Percentiles rank a stretch among this genome's conserved stretches.
These are phyloP conservation scores for Aquatica leii DNA, from an alignment of 2,888 invertebrate genomes.

Conservation along the genomic window DNA sequence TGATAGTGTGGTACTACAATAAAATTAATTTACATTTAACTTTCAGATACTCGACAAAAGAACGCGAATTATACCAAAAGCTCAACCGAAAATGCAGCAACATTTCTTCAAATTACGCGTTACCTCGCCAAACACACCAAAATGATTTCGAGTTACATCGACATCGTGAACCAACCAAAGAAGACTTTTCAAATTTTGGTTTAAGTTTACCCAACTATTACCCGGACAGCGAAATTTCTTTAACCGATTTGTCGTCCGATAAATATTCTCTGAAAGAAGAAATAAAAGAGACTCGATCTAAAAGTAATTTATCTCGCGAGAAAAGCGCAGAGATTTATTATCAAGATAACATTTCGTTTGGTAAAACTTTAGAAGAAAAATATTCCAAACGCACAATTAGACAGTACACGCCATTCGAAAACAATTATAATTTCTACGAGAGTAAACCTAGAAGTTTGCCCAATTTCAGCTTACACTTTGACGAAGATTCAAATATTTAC, in stretches of 20 bases:
- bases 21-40: conserved; percentile 26
- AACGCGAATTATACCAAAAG: conserved; percentile 46
- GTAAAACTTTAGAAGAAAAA: conserved; percentile 51
- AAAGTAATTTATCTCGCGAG: conserved; percentile 26
- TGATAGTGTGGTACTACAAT: too few relatives aligned
- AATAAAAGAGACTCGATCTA: conserved; percentile 27
- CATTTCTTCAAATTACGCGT: conserved; percentile 46
- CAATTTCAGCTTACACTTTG: conserved; percentile 36
- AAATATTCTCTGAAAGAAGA: conserved; percentile 56
- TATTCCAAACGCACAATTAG: conserved; percentile 51
- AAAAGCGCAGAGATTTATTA: conserved; percentile 53
- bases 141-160: conserved; percentile 50
- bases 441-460: conserved; percentile 48
- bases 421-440: conserved; percentile 44
- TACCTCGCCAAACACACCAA: conserved; percentile 47
- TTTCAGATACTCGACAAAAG: conserved; percentile 48
- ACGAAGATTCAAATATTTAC: conserved; percentile 25
- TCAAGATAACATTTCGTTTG: conserved; percentile 58
- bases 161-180: conserved; percentile 42
- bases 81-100: conserved; percentile 43
- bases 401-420: conserved; percentile 51
- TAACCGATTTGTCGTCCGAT: conserved; percentile 57
- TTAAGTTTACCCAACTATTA: conserved; percentile 60
- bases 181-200: conserved; percentile 53
- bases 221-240: conserved; percentile 62